phyloP scores from a whole-genome alignment of 2,888 invertebrate genomes.

The Galerucella calmariensis region DNA sequence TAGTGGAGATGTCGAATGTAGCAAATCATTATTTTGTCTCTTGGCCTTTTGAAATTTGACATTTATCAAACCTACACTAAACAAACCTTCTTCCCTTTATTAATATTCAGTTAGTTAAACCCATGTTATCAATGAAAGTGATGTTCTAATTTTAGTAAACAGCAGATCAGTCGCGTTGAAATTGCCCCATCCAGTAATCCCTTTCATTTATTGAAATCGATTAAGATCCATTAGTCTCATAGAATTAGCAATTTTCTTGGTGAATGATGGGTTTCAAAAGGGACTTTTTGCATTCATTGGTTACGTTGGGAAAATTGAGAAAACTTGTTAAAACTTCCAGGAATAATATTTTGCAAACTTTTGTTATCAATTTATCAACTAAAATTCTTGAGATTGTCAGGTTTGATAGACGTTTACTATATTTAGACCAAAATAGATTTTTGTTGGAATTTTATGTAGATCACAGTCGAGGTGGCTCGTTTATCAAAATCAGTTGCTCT shows the following conservation, averaged over 20 bases:
- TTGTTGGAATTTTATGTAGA: not conserved
- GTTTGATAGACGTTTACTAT: not conserved
- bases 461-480: too few relatives aligned
- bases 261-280: not conserved
- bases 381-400: not conserved
- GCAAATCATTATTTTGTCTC: too few relatives aligned
- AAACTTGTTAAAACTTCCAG: not conserved
- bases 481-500: too few relatives aligned
- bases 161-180: not conserved
- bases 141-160: conserved; percentile 4
- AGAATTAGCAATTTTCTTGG: conserved; percentile 5
- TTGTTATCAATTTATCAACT: not conserved
- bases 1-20: too few relatives aligned
- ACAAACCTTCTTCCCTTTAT: not conserved
- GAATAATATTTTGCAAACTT: not conserved
- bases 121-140: not conserved
- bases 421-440: not conserved
- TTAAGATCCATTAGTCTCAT: conserved; percentile 22
- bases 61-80: not conserved
- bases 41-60: not conserved
- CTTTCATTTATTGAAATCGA: conserved; percentile 16
- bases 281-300: not conserved
- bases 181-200: not conserved
- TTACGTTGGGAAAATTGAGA: not conserved
- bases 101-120: conserved; percentile 11